These are phyloP conservation scores for Xanthia togata DNA, from an alignment of 2,888 invertebrate genomes.

Conservation along the genomic window DNA sequence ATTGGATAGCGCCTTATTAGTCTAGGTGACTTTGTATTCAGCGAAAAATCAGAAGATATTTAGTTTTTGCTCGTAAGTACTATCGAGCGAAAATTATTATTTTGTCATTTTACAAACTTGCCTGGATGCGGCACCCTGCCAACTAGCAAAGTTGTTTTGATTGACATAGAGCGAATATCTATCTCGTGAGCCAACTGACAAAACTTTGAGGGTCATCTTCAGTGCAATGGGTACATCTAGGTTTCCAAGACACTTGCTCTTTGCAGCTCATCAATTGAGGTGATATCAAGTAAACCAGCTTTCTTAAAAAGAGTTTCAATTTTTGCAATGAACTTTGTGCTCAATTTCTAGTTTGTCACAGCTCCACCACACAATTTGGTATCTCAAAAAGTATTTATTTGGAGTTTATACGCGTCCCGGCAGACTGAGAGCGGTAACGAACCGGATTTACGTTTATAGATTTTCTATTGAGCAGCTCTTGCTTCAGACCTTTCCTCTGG, in stretches of 20 bases:
- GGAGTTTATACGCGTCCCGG: constrained; percentile 23
- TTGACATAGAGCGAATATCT: not conserved
- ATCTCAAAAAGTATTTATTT: constrained; percentile 37
- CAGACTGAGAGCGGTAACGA: constrained; percentile 39
- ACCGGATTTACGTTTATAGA: constrained; percentile 52
- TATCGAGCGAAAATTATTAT: not conserved
- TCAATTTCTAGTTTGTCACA: not conserved
- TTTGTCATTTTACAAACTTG: constrained; percentile 4
- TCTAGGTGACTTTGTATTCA: not conserved
- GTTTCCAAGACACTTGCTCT: not conserved
- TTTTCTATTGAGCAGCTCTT: constrained; percentile 49
- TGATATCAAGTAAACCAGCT: not conserved
- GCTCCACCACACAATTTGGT: not conserved
- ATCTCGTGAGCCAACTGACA: not conserved
- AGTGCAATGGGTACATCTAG: not conserved
- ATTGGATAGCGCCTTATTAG: not conserved
- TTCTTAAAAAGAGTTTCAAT: not conserved
- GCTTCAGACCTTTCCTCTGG: constrained; percentile 25
- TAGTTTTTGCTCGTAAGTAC: not conserved
- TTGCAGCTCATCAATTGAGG: not conserved
- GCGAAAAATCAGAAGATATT: not conserved
- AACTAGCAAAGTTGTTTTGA: constrained; percentile 3
- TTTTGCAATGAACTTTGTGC: not conserved
- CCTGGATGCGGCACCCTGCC: not conserved
- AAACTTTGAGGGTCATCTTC: not conserved